These are phyloP conservation scores for Hydropsyche betteni DNA, from an alignment of 2,888 invertebrate genomes.

Conservation along the genomic window DNA sequence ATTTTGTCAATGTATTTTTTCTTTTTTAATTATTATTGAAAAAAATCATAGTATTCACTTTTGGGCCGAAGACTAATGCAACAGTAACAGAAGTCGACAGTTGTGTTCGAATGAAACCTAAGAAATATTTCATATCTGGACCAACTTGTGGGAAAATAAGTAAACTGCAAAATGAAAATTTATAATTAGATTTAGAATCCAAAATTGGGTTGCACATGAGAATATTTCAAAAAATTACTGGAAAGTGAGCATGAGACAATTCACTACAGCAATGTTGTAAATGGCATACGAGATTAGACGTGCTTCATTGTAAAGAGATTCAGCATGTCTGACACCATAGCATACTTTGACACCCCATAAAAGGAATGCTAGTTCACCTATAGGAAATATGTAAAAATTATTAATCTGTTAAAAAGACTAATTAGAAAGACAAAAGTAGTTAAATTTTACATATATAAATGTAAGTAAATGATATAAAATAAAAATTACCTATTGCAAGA, in stretches of 20 bases:
- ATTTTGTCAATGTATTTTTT: constrained; percentile 41
- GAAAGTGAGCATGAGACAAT: constrained; percentile 90
- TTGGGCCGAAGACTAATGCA: constrained; percentile 84
- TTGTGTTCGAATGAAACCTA: constrained; percentile 92
- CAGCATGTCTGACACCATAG: constrained; percentile 88
- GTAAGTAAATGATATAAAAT: constrained; percentile 3
- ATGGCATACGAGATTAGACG: constrained; percentile 92
- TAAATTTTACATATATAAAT: too few species aligned
- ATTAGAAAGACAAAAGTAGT: too few species aligned
- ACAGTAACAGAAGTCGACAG: constrained; percentile 90
- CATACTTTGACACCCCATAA: constrained; percentile 88
- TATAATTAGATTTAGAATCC: constrained; percentile 52
- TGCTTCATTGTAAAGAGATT: constrained; percentile 93
- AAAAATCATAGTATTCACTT: constrained; percentile 65
- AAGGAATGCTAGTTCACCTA: constrained; percentile 80
- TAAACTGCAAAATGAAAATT: constrained; percentile 67
- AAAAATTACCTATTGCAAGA: constrained; percentile 79
- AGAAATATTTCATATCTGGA: constrained; percentile 90
- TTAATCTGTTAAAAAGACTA: neutral
- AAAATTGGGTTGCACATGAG: constrained; percentile 6
- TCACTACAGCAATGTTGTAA: constrained; percentile 93
- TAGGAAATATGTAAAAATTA: constrained; percentile 53
- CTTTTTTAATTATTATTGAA: constrained; percentile 22
- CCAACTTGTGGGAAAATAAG: constrained; percentile 86
- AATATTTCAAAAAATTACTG: constrained; percentile 75